Evolutionary conservation across 2,113 vertebrate genomes (phyloP), one percentile per base, ranked within the genome.

Genomic region (Melanerpes aurifrons): DNA sequence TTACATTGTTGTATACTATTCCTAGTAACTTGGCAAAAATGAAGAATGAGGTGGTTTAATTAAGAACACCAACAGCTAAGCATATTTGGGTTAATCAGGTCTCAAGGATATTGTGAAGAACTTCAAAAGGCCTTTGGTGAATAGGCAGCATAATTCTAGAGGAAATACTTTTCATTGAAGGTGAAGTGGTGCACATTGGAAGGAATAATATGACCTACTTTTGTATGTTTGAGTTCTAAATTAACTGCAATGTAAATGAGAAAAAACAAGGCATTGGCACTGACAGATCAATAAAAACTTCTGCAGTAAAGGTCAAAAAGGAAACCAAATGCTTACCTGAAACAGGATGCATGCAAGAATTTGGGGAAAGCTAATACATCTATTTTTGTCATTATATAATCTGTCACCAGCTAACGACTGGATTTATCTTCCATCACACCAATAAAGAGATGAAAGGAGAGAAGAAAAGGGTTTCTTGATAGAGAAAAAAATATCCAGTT

Each of bases 11-110:
- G 53, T 67, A 81, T 71, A 88, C 13, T 19, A 4, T 92, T 82
- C 45, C 31, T 48, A 86, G 29, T 35, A 77, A 72, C 26, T 54
- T 75, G 48, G 54, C 40, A 90, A 76, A 94, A 72, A 28, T 86
- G 58, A 75, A 48, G 40, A 92, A 87, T 45, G 48, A 77, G 13
- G 20, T 86, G 16, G 13, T 69, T 94, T 84, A 82, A 94, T 72
- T 86, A 94, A 10, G 12, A 90, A 31, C 12, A 82, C 35, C 26
- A 94, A n/a, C 19, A 92, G 37, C 35, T 69, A 94, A 74, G 37
- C 47, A 69, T 90, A 90, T 93, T 90, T 95, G 22, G 17, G 35
- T 92, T 96, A 92, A 95, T 93, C 76, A 73, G 25, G 32, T 87
- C 78, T 94, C 82, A 82, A 87, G 64, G 82, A 87, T 82, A 91